phyloP scores from a whole-genome alignment of 1,140 invertebrate genomes.

The Cecropterus lyciades region DNA sequence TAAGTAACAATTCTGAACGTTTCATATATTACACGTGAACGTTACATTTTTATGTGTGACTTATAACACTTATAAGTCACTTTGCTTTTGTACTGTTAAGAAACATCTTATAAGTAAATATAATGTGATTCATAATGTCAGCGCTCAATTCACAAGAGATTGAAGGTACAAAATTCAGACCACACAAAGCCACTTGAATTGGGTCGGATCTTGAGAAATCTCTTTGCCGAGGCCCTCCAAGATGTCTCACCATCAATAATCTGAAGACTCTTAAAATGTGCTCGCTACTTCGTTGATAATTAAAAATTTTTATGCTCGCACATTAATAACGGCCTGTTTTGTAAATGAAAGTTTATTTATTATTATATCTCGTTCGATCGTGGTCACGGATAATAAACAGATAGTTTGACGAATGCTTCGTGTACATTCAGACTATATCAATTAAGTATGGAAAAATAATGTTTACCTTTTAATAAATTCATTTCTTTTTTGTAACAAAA shows the following conservation, averaged over 20 bases:
- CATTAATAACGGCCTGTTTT: not conserved
- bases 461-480: no score
- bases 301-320: conserved; percentile 14
- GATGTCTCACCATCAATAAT: conserved; percentile 31
- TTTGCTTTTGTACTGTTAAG: no score
- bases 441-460: no score
- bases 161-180: conserved; percentile 34
- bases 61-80: no score
- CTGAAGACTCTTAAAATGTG: conserved; percentile 26
- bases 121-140: not conserved
- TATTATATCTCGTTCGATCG: not conserved
- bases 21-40: no score
- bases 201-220: conserved; percentile 27
- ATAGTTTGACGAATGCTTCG: not conserved
- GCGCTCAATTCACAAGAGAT: not conserved
- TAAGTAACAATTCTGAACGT: no score
- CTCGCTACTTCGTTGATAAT: conserved; percentile 23
- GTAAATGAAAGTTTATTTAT: conserved; percentile 3
- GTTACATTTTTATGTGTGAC: no score
- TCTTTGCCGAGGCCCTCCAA: conserved; percentile 29
- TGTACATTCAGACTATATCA: no score
- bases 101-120: no score
- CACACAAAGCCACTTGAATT: conserved; percentile 12
- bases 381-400: not conserved
- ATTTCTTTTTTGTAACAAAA: no score